Evolutionary conservation across 2,888 invertebrate genomes (phyloP).

Genomic region (Lacanobia oleracea): DNA sequence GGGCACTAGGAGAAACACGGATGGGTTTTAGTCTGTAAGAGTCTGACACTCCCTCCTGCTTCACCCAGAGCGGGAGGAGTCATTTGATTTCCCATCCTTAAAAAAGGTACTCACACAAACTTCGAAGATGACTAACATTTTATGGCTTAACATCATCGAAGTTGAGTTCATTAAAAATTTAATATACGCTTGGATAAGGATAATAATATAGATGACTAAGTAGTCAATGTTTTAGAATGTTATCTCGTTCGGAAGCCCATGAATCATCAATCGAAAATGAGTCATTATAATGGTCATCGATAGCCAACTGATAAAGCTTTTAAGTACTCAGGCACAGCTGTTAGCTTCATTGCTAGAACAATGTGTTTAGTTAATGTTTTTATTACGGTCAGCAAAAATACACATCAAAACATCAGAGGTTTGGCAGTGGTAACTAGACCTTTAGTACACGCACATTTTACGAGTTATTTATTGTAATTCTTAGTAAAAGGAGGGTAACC

Average conservation of each 20-base stretch:
- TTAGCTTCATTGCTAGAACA: background rate
- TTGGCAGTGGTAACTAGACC: too few relatives aligned
- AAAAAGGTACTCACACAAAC: background rate
- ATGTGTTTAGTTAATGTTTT: too few relatives aligned
- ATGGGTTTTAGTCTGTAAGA: too few relatives aligned
- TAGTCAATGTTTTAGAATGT: conserved; percentile 8
- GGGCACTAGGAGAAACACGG: too few relatives aligned
- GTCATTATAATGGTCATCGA: conserved; percentile 9
- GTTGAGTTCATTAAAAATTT: conserved; percentile 10
- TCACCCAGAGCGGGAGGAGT: too few relatives aligned
- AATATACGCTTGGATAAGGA: background rate
- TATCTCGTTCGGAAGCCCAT: conserved; percentile 24
- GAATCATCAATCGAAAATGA: conserved; percentile 34
- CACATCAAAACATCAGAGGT: too few relatives aligned
- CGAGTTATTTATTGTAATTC: too few relatives aligned
- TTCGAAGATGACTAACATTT: background rate
- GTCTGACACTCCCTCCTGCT: too few relatives aligned
- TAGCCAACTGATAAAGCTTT: conserved; percentile 14
- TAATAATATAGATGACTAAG: conserved; percentile 13
- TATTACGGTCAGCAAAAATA: too few relatives aligned
- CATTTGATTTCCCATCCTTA: too few relatives aligned
- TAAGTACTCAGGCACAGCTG: background rate
- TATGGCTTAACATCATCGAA: conserved; percentile 28
- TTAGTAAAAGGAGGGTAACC: too few relatives aligned
- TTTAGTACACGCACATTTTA: too few relatives aligned